phyloP scores from a whole-genome alignment of 2,797 vertebrate genomes.

The Uromys caudimaculatus region DNA sequence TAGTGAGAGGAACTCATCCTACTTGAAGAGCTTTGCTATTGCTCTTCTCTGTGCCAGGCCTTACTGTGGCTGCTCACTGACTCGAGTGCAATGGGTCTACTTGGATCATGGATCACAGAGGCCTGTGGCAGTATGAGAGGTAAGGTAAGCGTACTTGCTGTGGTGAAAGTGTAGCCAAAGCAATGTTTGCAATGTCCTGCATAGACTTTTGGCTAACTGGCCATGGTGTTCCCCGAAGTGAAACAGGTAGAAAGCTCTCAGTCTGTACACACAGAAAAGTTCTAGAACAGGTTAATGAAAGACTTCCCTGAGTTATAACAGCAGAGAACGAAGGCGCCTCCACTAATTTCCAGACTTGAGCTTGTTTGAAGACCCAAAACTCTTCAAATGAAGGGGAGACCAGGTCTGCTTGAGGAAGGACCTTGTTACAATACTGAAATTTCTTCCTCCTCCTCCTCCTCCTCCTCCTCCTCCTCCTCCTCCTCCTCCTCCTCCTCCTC shows the following conservation, averaged over 20 bases:
- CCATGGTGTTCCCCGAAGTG: neutral
- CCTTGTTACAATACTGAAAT: neutral
- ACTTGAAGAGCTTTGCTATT: neutral
- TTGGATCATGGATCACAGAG: neutral
- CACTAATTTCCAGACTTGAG: neutral
- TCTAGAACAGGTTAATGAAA: neutral
- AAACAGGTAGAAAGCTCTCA: neutral
- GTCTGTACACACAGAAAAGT: too few species aligned
- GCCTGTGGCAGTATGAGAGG: neutral
- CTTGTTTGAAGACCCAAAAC: neutral
- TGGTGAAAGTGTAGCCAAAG: neutral
- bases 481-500: too few species aligned
- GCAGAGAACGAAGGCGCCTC: neutral
- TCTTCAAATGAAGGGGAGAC: neutral
- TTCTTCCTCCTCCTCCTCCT: too few species aligned
- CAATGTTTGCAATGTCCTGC: too few species aligned
- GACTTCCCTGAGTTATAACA: neutral
- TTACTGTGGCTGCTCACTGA: neutral
- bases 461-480: too few species aligned
- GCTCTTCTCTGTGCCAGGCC: neutral
- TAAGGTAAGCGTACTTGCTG: neutral
- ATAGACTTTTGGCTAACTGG: neutral
- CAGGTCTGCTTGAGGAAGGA: neutral
- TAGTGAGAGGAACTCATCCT: neutral
- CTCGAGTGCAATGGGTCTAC: neutral